These are phyloP conservation scores for Chamaea fasciata DNA, from an alignment of 2,113 vertebrate species.

Conservation along the genomic window DNA sequence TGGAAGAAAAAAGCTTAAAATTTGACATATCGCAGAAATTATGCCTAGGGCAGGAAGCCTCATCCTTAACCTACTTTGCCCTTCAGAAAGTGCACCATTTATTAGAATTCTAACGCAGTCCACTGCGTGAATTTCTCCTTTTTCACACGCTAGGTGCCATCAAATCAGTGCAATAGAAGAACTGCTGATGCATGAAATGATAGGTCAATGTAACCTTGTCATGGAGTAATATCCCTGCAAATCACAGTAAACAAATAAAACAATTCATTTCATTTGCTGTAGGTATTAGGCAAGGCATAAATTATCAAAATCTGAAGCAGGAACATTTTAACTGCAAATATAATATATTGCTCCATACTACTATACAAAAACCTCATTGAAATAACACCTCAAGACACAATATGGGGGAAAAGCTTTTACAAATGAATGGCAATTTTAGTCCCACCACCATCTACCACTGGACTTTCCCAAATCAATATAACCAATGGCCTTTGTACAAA, in stretches of 20 bases:
- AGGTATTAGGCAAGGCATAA: not conserved
- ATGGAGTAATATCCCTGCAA: not conserved
- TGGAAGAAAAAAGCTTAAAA: not conserved
- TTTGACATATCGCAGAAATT: not conserved
- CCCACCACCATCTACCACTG: not conserved
- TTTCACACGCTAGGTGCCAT: not conserved
- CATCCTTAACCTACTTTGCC: not conserved
- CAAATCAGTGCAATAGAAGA: constrained; percentile 48
- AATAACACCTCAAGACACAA: not conserved
- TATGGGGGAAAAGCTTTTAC: not conserved
- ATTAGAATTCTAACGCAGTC: constrained; percentile 41
- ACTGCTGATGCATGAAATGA: constrained; percentile 50
- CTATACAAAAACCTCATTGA: not conserved
- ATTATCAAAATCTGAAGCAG: not conserved
- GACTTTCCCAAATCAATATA: not conserved
- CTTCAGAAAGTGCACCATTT: constrained; percentile 31
- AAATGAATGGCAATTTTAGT: not conserved
- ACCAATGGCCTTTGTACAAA: not conserved
- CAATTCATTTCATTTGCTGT: not conserved
- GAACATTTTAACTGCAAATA: not conserved
- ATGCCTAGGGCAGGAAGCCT: not conserved
- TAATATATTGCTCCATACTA: not conserved
- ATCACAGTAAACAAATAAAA: constrained; percentile 45
- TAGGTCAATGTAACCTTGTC: constrained; percentile 41
- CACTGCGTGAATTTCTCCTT: constrained; percentile 14